These are phyloP conservation scores for Sussaba pulchella DNA, from an alignment of 2,888 invertebrate species.

Conservation along the genomic window DNA sequence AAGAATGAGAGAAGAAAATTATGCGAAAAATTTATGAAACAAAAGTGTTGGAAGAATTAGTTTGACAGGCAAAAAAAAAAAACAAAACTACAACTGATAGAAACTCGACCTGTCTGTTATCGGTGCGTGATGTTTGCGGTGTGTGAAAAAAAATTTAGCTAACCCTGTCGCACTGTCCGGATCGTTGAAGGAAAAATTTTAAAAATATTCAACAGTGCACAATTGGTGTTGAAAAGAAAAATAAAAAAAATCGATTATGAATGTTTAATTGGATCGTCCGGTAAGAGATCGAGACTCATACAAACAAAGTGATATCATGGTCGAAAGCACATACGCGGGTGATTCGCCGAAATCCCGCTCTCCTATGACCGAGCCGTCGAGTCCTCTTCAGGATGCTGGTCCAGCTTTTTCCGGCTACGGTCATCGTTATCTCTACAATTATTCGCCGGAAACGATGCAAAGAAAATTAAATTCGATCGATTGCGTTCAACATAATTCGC, in stretches of 20 bases:
- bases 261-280: neutral
- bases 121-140: conserved; percentile 50
- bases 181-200: neutral
- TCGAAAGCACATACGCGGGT: conserved; percentile 81
- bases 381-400: conserved; percentile 78
- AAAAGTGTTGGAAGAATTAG: neutral
- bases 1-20: no score
- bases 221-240: neutral
- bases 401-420: conserved; percentile 76
- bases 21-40: no score
- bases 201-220: neutral
- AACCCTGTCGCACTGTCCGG: neutral
- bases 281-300: neutral
- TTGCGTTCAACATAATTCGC: conserved; percentile 46
- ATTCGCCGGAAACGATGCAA: conserved; percentile 76
- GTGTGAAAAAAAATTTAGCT: neutral
- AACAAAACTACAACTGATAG: neutral
- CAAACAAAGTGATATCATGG: conserved; percentile 75
- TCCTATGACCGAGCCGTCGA: conserved; percentile 82
- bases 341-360: conserved; percentile 82
- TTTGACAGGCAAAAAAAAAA: neutral
- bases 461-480: conserved; percentile 71
- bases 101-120: neutral
- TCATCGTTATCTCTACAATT: conserved; percentile 77
- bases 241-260: neutral